phyloP scores from a whole-genome alignment of 2,113 vertebrate genomes.

The Colinus virginianus region DNA sequence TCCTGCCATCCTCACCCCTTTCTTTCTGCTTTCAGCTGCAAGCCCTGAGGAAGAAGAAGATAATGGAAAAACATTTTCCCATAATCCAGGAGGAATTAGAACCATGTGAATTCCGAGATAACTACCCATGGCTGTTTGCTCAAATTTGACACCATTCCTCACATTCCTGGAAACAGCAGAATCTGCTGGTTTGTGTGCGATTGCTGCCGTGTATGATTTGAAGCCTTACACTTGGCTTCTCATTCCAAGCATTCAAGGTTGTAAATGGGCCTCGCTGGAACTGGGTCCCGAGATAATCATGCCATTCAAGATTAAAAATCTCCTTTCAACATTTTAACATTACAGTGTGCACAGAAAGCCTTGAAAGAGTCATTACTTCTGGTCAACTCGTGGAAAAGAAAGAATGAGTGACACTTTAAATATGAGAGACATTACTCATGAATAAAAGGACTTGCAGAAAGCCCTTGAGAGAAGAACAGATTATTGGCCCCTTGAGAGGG shows the following conservation, averaged over 20 bases:
- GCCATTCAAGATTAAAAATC: background rate
- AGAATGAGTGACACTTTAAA: background rate
- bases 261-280: background rate
- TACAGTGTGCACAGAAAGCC: background rate
- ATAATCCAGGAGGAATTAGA: background rate
- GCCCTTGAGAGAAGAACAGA: background rate
- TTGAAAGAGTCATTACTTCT: background rate
- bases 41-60: too few relatives aligned
- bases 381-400: background rate
- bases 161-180: background rate
- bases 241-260: background rate
- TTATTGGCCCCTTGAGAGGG: background rate
- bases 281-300: background rate
- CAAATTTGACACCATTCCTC: background rate
- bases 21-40: too few relatives aligned
- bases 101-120: background rate
- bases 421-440: background rate
- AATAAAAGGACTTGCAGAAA: background rate
- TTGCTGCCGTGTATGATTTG: background rate
- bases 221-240: conserved; percentile 4
- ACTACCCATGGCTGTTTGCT: background rate
- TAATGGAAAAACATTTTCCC: background rate
- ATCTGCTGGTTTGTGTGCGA: background rate
- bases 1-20: too few relatives aligned
- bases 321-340: background rate